These are phyloP conservation scores for cattle (Bos taurus) DNA, from an alignment of 2,113 vertebrate species.

Conservation along the genomic window DNA sequence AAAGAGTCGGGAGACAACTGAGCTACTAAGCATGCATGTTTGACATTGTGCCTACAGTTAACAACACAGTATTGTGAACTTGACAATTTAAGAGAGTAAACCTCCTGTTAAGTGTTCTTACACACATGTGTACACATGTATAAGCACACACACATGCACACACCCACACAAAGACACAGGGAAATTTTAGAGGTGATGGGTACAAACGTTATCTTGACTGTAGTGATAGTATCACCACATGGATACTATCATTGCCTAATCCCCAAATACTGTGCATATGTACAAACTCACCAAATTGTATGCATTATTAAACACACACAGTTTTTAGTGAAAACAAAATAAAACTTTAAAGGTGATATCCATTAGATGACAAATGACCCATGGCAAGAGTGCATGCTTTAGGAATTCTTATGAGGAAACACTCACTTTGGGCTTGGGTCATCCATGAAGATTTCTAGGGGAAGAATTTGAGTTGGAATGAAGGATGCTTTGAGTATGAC, in stretches of 20 bases:
- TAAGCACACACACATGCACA: neutral
- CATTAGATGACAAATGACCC: neutral
- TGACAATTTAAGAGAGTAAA: neutral
- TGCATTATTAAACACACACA: neutral
- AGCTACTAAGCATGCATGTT: neutral
- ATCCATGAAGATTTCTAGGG: neutral
- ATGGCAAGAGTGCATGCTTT: neutral
- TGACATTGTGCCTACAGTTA: neutral
- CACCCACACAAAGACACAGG: neutral
- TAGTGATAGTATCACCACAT: neutral
- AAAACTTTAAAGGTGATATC: neutral
- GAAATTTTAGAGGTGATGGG: neutral
- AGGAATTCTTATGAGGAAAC: neutral
- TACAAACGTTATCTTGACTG: neutral
- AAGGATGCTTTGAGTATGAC: neutral
- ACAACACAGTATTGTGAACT: neutral
- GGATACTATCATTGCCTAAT: neutral
- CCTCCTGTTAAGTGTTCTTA: neutral
- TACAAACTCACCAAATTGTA: neutral
- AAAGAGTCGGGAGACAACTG: neutral
- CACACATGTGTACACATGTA: neutral
- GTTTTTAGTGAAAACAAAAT: neutral
- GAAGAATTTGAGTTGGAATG: neutral
- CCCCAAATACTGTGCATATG: neutral
- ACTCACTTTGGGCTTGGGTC: neutral